Evolutionary conservation across 2,888 invertebrate genomes (phyloP), one percentile per base, ranked within the genome.

Genomic region (Cecidostiba fungosa): DNA sequence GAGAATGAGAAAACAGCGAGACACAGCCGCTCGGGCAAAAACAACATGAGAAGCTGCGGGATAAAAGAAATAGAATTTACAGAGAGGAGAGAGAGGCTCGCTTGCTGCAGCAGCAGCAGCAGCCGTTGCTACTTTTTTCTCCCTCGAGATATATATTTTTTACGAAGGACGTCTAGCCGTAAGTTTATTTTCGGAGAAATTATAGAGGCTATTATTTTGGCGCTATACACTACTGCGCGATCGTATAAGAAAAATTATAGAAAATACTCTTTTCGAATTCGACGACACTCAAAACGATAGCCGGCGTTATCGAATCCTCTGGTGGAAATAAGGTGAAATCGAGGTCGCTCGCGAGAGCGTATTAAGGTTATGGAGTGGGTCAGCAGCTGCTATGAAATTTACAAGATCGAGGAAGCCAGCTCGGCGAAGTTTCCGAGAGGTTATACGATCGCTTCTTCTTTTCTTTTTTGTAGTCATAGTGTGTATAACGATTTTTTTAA

Each of bases 41-140:
- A 74, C 36, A 59, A 73, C 73, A 62, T 36, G 36, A 82, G 50
- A 72, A 73, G 50, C 72, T 10, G 19, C 19, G 14, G 36, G 72
- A 43, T 47, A 23, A 39, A 80, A 50, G 82, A 84, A 79, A 66
- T 73, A 54, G 73, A 73, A 73, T 84, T 78, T 78, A 78, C 78
- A 59, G 72, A 23, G 23, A 16, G n/a, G 36, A n/a, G n/a, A n/a
- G n/a, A n/a, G n/a, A n/a, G n/a, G 78, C 26, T 26, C 43, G 6
- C 12, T 6, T 29, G 43, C 36, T 43, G 54, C n/a, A n/a, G n/a
- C n/a, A n/a, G n/a, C n/a, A n/a, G n/a, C n/a, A n/a, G n/a, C n/a
- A n/a, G n/a, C 26, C 26, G 23, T 36, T 10, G 66, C 6, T 26
- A 76, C 47, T 70, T 70, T 70, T 70, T 39, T n/a, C 32, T n/a